Conservation (phyloP, 2,797 vertebrate genomes). For the Propithecus deckenii region DNA sequence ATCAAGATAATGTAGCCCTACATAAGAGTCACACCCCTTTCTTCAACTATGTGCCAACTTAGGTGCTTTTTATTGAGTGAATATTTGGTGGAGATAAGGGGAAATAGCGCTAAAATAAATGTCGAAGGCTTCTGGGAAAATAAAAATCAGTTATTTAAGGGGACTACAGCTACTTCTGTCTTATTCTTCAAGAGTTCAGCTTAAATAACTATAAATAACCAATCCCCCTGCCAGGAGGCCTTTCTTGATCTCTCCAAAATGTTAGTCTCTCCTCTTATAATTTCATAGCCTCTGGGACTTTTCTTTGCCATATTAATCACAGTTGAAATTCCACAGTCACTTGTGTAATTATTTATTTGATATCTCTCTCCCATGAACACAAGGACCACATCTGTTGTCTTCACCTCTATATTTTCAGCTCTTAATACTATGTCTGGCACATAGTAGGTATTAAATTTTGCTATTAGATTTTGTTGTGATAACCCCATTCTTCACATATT, state of each 20-base stretch:
- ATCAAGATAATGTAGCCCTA: not conserved
- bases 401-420: not conserved
- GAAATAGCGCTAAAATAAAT: conserved; percentile 3
- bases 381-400: not conserved
- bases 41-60: not conserved
- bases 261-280: conserved; percentile 1
- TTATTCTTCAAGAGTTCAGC: not conserved
- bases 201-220: conserved; percentile 39
- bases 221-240: not conserved
- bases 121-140: not conserved
- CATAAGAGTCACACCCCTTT: not conserved
- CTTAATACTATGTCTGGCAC: not conserved
- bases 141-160: conserved; percentile 5
- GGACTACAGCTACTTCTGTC: not conserved
- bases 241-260: not conserved
- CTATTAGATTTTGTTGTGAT: not conserved
- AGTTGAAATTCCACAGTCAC: not conserved
- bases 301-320: conserved; percentile 7
- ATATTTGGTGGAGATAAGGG: not conserved
- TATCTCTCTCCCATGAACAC: not conserved
- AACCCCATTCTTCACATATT: not conserved
- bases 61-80: not conserved
- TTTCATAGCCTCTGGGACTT: not conserved
- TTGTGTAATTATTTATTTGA: conserved; percentile 9
- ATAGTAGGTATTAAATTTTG: not conserved